Evolutionary conservation across 2,113 vertebrate genomes (phyloP), one percentile per base, ranked within the genome.

Genomic region (Sander vitreus): DNA sequence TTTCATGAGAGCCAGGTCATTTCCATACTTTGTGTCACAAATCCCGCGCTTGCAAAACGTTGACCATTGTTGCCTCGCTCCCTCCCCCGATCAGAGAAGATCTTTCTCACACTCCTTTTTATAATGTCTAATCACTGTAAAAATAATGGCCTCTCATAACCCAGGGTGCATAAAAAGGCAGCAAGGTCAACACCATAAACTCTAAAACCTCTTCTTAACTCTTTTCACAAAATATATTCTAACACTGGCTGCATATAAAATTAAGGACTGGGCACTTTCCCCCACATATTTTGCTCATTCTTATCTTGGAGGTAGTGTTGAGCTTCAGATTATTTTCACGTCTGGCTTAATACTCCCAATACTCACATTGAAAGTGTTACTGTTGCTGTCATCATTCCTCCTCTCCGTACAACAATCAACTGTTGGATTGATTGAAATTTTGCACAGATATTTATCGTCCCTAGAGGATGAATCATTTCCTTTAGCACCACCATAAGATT

Each of bases 241-340:
- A n/a, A n/a, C n/a, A n/a, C n/a, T n/a, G 12, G 30, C 77, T 76
- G 16, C 36, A n/a, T 59, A 19, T 16, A 16, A 72, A 59, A 45
- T 65, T 2, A 45, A 79, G 14, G 16, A 50, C 0, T 9, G 3
- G 33, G 18, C 45, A 21, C 21, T 6, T 27, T n/a, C n/a, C 1
- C 14, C 50, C 27, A 25, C 21, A 12, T 71, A 30, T 45, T 30
- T 58, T 8, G 19, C 27, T 10, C 14, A 12, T 55, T 50, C 2
- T 36, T 27, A 19, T 39, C 30, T 13, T 2, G 3, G 14, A 23
- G 16, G 25, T 48, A 12, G 30, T n/a, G 5, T 69, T 53, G 23
- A 4, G 11, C 48, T 16, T 23, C 30, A 9, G 3, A 68, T 69
- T 7, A 0, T 27, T 67, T 66, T 48, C 39, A 15, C 9, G 3